A percentile compares a stretch with the other conserved stretches of the same genome.
Evolutionary conservation across 30 jellyfish, hydroid and myxozoan species (phyloP).

Genomic region (Turritopsis dohrnii): DNA sequence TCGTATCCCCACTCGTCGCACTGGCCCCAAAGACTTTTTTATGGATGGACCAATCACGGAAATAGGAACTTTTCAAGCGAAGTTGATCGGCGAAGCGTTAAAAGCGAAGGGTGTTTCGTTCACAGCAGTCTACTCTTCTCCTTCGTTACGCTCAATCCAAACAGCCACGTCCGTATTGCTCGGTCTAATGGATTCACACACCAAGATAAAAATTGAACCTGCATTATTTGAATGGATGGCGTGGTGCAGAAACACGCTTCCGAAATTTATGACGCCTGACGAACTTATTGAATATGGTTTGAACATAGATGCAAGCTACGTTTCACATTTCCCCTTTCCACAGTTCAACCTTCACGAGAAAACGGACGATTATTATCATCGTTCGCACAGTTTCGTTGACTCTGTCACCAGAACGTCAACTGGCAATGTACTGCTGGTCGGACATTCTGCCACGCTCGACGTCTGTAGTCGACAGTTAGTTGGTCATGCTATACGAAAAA

Average conservation of each 20-base stretch:
- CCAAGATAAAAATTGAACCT: conserved; percentile 62
- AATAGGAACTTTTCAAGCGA: conserved; percentile 90
- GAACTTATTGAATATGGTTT: conserved; percentile 72
- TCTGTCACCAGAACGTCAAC: conserved; percentile 35
- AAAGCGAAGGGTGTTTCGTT: conserved; percentile 71
- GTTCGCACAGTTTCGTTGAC: conserved; percentile 65
- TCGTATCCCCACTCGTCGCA: conserved; percentile 80
- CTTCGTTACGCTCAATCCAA: conserved; percentile 87
- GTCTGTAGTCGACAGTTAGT: conserved; percentile 76
- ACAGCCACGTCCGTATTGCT: conserved; percentile 86
- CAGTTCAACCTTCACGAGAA: conserved; percentile 62
- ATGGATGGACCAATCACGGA: conserved; percentile 95
- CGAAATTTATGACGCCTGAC: conserved; percentile 68
- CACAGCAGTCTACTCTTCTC: conserved; percentile 65
- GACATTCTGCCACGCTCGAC: conserved; percentile 93
- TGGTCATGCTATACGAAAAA: conserved; percentile 55
- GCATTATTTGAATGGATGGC: conserved; percentile 95
- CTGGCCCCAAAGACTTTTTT: conserved; percentile 79
- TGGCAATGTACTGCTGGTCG: conserved; percentile 66
- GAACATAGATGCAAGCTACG: conserved; percentile 60
- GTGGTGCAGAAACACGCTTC: conserved; percentile 88
- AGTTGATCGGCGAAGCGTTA: conserved; percentile 89
- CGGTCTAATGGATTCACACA: conserved; percentile 57
- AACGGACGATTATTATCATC: conserved; percentile 60
- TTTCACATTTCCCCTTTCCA: conserved; percentile 36